Base-by-base conservation (phyloP, 2,888 invertebrate species). In the Heterodera filipjevi region DNA sequence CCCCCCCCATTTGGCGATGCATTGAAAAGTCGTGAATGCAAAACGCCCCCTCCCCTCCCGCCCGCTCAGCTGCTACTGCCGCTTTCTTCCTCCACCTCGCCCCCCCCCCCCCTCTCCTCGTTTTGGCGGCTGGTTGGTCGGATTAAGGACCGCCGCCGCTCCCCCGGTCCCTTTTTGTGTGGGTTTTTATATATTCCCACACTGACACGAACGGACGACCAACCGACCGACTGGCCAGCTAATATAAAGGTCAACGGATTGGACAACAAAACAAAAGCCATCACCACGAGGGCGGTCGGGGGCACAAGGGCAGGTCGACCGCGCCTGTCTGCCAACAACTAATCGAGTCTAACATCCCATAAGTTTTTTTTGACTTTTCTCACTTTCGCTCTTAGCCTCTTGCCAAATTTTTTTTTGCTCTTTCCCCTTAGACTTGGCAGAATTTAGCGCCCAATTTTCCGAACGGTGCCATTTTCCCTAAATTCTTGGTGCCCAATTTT, bases 61-160 rank as follows among this genome's bases (percentile, higher is more conserved):
- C 53, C 1, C 10, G 8, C 77, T 46, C 35, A 75, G 71, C 33
- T 68, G 70, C 64, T 84, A 49, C 10, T 84, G 77, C 30, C 78
- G 84, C 82, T 32, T 66, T 82, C 77, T 71, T 3, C n/a, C n/a
- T n/a, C n/a, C n/a, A n/a, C n/a, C n/a, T n/a, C 33, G 68, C 32
- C 68, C 68, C 27, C n/a, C n/a, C 22, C n/a, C 59, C 59, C 59
- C 27, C 59, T 16, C 39, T 12, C 39, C 39, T 71, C 44, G 6
- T 35, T 22, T 19, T 49, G 33, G 71, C 22, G 0, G 19, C 35
- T 35, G 22, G 27, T 35, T 71, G 53, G 30, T 27, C 30, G 71
- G 46, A 71, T 71, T 19, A 71, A 71, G 33, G 27, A 27, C 30
- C 19, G 39, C 39, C 30, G 32, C 53, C 3, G 5, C 71, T 3